Conservation (phyloP, 2,888 invertebrate genomes). For the Dryobota labecula region DNA sequence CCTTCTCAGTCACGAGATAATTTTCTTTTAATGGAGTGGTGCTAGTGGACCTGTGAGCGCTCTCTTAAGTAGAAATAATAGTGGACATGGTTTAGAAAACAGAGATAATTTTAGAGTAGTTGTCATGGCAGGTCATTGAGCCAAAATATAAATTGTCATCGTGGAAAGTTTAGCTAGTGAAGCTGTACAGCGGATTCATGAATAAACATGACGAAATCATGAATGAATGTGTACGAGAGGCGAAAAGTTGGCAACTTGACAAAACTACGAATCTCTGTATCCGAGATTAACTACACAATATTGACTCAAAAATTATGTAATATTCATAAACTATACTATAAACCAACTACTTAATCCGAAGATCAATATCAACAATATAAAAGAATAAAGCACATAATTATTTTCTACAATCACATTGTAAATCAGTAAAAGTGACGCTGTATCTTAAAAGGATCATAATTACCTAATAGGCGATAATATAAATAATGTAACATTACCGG, state of each 20-base stretch:
- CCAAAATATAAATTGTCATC: conserved; percentile 24
- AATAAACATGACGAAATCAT: conserved; percentile 63
- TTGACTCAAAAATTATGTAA: conserved; percentile 45
- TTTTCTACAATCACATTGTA: conserved; percentile 49
- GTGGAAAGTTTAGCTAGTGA: conserved; percentile 39
- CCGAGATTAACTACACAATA: conserved; percentile 18
- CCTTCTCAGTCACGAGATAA: too few relatives aligned
- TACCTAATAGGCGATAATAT: conserved; percentile 65
- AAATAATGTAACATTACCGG: conserved; percentile 64
- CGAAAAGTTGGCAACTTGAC: conserved; percentile 54
- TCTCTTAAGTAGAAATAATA: too few relatives aligned
- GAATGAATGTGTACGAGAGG: conserved; percentile 57
- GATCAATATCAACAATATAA: conserved; percentile 53
- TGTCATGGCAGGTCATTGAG: conserved; percentile 42
- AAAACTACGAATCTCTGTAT: conserved; percentile 33
- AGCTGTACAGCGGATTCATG: conserved; percentile 44
- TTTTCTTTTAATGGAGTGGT: too few relatives aligned
- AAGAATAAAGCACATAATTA: conserved; percentile 58
- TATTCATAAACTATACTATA: conserved; percentile 28
- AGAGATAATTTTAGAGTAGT: conserved; percentile 29
- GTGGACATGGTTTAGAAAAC: too few relatives aligned
- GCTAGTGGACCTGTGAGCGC: too few relatives aligned
- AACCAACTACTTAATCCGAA: conserved; percentile 29
- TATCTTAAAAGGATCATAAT: conserved; percentile 74
- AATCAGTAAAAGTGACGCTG: conserved; percentile 61